Base-by-base conservation (phyloP, 2,113 vertebrate genomes). In the Myotis lucifugus region DNA sequence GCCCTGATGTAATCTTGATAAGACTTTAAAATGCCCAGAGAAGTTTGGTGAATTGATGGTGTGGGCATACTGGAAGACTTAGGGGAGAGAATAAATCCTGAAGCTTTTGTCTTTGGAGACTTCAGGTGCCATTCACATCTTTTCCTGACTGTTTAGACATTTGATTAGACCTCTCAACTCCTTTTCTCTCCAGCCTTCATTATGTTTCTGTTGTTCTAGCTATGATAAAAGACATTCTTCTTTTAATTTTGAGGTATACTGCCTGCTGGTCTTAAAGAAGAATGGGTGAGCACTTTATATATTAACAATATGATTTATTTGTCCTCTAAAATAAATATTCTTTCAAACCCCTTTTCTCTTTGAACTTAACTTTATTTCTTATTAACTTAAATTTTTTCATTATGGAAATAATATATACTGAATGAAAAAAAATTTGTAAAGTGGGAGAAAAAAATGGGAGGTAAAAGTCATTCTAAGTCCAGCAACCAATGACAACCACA, bases 181-280 rank as follows among this genome's bases (percentile, higher is more conserved):
- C 54, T 72, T 96, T 92, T 95, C 69, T 93, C 37, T 74, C n/a
- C 17, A 74, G 40, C 23, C 25, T 88, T 87, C 25, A n/a, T 89
- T 77, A 72, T 0, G 0, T 84, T 88, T 84, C 9, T 48, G 21
- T 84, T 83, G 27, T 70, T 46, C 72, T 56, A 42, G 48, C 56
- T 91, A 81, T 88, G 37, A 46, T 87, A 40, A 50, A 52, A 94
- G 27, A 42, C 14, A 72, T 59, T 93, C n/a, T 77, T 70, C n/a
- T 94, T 56, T 91, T 90, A 81, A 69, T 92, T 84, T 88, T 77
- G 59, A 91, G 29, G 40, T 87, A 37, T 52, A 84, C 25, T 50
- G 34, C 78, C 40, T 72, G 40, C 34, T 93, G 42, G 13, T 59
- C 14, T 72, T 37, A 29, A 90, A 73, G 8, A 89, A 84, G 69